phyloP scores from a whole-genome alignment of 2,888 invertebrate species.

The Sminthurides aquaticus region DNA sequence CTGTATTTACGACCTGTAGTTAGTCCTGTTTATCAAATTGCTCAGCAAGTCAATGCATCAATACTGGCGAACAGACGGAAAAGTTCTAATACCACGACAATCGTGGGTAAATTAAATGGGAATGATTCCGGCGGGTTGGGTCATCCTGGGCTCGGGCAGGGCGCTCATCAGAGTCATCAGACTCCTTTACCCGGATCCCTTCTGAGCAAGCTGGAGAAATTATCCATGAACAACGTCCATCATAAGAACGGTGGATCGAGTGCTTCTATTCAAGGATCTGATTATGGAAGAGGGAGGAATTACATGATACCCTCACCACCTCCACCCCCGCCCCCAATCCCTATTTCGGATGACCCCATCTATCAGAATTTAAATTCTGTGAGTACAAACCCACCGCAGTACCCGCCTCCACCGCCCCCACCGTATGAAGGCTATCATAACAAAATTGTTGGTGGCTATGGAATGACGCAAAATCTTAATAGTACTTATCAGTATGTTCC shows the following conservation, averaged over 20 bases:
- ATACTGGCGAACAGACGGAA: constrained; percentile 5
- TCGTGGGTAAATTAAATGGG: constrained; percentile 3
- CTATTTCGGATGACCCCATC: constrained; percentile 23
- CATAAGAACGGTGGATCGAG: neutral
- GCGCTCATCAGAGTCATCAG: neutral
- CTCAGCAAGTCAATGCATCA: constrained; percentile 2
- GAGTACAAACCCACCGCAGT: constrained; percentile 19
- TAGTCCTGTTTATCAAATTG: neutral
- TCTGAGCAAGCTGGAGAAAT: constrained; percentile 19
- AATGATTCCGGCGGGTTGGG: constrained; percentile 1
- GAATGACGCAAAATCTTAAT: constrained; percentile 3
- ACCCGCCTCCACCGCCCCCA: constrained; percentile 30
- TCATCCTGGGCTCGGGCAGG: neutral
- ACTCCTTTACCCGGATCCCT: constrained; percentile 5
- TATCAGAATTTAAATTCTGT: constrained; percentile 23
- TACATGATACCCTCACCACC: constrained; percentile 17
- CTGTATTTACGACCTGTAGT: neutral
- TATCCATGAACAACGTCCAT: neutral
- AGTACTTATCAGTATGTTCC: constrained; percentile 23
- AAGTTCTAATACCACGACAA: neutral
- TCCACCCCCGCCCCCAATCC: constrained; percentile 11
- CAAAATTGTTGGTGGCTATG: constrained; percentile 21
- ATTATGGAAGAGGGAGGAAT: constrained; percentile 7
- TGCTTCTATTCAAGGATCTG: constrained; percentile 6
- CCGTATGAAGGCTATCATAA: constrained; percentile 27